Percentiles rank a stretch among this genome's conserved stretches.
Conservation (phyloP, 64 coral and sea anemone species). For the Dendrophyllia cribrosa region DNA sequence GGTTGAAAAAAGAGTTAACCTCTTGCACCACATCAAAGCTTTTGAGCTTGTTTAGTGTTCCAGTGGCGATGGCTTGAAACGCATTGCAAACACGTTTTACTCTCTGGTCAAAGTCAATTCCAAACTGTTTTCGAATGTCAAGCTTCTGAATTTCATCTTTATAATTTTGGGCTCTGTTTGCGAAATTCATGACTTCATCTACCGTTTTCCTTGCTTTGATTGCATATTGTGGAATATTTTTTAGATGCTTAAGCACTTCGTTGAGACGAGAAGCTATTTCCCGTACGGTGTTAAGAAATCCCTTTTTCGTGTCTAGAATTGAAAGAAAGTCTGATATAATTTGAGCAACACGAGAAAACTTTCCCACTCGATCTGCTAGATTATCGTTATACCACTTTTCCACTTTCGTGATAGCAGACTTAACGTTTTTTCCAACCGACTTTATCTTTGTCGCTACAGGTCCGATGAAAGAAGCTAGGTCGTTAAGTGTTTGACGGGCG, state of each 20-base stretch:
- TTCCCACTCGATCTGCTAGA: slow-evolving; percentile 64
- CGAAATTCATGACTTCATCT: slow-evolving; percentile 73
- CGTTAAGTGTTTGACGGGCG: slow-evolving; percentile 50
- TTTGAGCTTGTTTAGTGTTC: slow-evolving; percentile 71
- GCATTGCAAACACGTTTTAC: slow-evolving; percentile 32
- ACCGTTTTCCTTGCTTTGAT: slow-evolving; percentile 67
- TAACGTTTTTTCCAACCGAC: slow-evolving; percentile 52
- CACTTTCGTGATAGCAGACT: slow-evolving; percentile 45
- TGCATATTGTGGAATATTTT: slow-evolving; percentile 61
- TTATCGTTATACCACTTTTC: slow-evolving; percentile 79
- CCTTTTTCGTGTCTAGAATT: slow-evolving; percentile 76
- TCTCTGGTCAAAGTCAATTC: slow-evolving; percentile 70
- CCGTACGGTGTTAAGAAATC: slow-evolving; percentile 66
- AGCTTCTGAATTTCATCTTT: slow-evolving; percentile 74
- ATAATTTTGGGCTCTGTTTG: slow-evolving; percentile 58
- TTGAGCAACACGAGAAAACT: slow-evolving; percentile 65
- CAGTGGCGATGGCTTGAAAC: slow-evolving; percentile 64
- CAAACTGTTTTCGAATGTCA: slow-evolving; percentile 73
- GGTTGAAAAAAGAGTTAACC: slow-evolving; percentile 77
- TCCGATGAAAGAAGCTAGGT: slow-evolving; percentile 74
- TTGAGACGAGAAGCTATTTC: slow-evolving; percentile 73
- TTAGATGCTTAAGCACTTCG: slow-evolving; percentile 53
- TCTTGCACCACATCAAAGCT: slow-evolving; percentile 57
- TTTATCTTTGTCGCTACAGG: slow-evolving; percentile 66
- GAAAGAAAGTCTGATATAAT: slow-evolving; percentile 76